Evolutionary conservation across 2,113 vertebrate genomes (phyloP), one percentile per base, ranked within the genome.

Genomic region (Xiphias gladius): DNA sequence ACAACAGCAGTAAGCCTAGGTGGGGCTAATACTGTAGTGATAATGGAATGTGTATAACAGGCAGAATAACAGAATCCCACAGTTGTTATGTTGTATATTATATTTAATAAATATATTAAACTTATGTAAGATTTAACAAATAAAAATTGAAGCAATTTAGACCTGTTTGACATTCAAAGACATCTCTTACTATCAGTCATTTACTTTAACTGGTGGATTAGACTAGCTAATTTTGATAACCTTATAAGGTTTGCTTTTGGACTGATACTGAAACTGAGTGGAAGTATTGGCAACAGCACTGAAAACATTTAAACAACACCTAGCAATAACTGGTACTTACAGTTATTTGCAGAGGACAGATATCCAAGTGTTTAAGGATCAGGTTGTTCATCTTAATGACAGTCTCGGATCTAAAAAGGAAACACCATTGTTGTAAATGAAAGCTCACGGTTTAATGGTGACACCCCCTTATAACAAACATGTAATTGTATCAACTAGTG

Each of bases 401-500:
- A 61, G 14, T 28, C 19, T 37, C 8, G 7, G 16, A 28, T 48
- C 39, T 48, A 41, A 39, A 62, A 64, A 30, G 24, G 50, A 32
- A 32, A 14, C 35, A 30, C 14, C 3, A 7, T n/a, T 43, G 48
- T 20, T 64, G 68, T 30, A 57, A 55, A 55, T 24, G 26, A 41
- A 72, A 55, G 46, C 61, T 73, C 35, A 54, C 43, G 55, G 11
- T 48, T 35, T 58, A 58, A 66, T 35, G 6, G 28, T 65, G 59
- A 28, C 39, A 58, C 14, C 24, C 12, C 24, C 26, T 37, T 30
- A 17, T 55, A n/a, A 82, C 76, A 79, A 82, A 83, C 71, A 85
- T 80, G 83, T 76, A 76, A 78, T 83, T 55, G 39, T 84, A 86
- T 85, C 35, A 80, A 90, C 83, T 67, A 46, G 84, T 64, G 66